Base-by-base conservation (phyloP, 2,888 invertebrate species). In the Drosophila tripunctata region DNA sequence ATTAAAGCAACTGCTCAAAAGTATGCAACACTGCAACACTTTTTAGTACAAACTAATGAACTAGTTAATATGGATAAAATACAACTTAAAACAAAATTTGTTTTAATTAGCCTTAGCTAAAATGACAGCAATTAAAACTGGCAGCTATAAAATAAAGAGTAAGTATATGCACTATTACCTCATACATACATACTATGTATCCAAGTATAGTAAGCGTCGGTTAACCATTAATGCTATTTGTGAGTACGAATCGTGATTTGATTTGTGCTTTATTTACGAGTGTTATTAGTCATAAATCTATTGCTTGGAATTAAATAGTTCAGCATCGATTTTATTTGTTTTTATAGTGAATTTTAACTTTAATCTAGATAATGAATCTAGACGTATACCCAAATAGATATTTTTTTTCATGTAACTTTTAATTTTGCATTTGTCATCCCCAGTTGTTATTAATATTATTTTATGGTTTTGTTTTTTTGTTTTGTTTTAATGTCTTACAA, bases 271-370 rank as follows among this genome's bases (percentile, higher is more conserved):
- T 45, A 41, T 67, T 30, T 51, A 30, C 17, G 54, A 63, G 44
- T 51, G 36, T 41, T 22, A 50, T 14, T 15, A 15, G 5, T 17
- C 40, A 24, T 24, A 24, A 81, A 67, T 51, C 64, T 71, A 75
- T 63, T 81, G 50, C 45, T 52, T 78, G 74, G 63, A 85, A 72
- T 85, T 67, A 79, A 67, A 69, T 54, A 74, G 24, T 61, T 58
- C 36, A 84, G 75, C 58, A 56, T 62, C 38, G 60, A 51, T 19
- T 43, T 45, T 48, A 3, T 27, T 1, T 35, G 27, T 54, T 48
- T 41, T 35, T 47, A 47, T 22, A 24, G 3, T 21, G 21, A 21
- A 21, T 21, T 21, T 21, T 51, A 45, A 62, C 8, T 35, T 55
- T 60, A 52, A 35, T 78, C 57, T 55, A 55, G 41, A 52, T 69